Base-by-base conservation (phyloP, 2,888 invertebrate species). In the Eretmocerus hayati region DNA sequence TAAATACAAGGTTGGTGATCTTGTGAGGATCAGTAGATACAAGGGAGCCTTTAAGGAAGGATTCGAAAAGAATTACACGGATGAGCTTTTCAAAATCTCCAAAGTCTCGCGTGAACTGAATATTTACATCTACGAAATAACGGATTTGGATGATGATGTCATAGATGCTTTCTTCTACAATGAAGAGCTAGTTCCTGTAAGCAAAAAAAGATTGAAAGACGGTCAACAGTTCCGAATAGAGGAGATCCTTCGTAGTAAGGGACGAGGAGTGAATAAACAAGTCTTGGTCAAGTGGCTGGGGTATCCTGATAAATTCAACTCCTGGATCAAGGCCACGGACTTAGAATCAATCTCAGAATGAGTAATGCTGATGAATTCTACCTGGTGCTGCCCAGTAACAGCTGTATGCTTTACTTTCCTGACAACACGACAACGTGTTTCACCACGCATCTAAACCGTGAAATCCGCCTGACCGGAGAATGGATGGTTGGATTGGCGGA, bases 361-460 rank as follows among this genome's bases (percentile, higher is more conserved):
- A 5, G 31, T 6, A 9, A 19, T 18, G 13, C 9, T 9, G 9
- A 56, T 15, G 50, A 57, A 9, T 61, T 61, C 57, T 62, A 57
- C 46, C n/a, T 61, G 2, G 58, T 57, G 5, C 35, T 60, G 2
- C 46, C 57, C 3, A 55, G 55, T 21, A 59, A 62, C 45, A 59
- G 59, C 36, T 58, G 58, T 15, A 53, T 59, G 53, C 5, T 33
- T 3, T 58, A 56, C 40, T 62, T 56, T 53, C 55, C 56, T 1
- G 45, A 58, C 23, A 64, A 64, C 41, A 60, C 55, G 16, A 56
- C 60, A 4, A 30, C 26, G 5, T 41, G 23, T 18, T 49, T 36
- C 18, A 40, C 39, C 0, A 44, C 49, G 5, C 44, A 49, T 11
- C 9, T 44, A 8, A 8, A 15, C 2, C 33, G 41, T 3, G 40